These are phyloP conservation scores for Gracilinanus agilis DNA, from an alignment of 2,113 vertebrate genomes.

Conservation along the genomic window DNA sequence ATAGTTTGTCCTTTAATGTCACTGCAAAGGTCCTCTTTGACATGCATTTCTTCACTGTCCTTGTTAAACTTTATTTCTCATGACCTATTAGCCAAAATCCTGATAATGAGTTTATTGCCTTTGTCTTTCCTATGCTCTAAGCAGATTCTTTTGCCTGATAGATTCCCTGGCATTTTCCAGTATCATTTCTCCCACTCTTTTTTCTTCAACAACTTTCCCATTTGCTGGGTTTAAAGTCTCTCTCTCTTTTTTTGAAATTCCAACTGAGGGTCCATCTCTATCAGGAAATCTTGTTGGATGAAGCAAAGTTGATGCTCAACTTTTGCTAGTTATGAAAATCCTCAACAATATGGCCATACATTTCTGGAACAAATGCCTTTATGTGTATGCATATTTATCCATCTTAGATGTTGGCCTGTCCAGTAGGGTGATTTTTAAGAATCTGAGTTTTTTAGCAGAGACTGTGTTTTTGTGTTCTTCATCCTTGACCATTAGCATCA, in stretches of 20 bases:
- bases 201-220: constrained; percentile 40
- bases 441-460: neutral
- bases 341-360: neutral
- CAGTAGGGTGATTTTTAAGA: neutral
- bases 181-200: neutral
- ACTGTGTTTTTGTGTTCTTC: constrained; percentile 21
- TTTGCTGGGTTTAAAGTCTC: neutral
- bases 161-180: constrained; percentile 13
- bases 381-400: neutral
- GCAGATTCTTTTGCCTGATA: neutral
- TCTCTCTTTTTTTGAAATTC: constrained; percentile 34
- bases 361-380: neutral
- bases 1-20: constrained; percentile 11
- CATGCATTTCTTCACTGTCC: neutral
- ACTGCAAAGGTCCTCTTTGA: constrained; percentile 2
- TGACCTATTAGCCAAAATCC: constrained; percentile 31
- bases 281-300: neutral
- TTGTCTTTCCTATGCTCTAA: neutral
- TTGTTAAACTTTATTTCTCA: constrained; percentile 34
- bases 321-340: neutral
- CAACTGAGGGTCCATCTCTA: neutral
- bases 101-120: constrained; percentile 16
- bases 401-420: neutral
- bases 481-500: constrained; percentile 10
- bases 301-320: neutral